These are phyloP conservation scores for Intellagama lesueurii DNA, from an alignment of 2,797 vertebrate species.

Conservation along the genomic window DNA sequence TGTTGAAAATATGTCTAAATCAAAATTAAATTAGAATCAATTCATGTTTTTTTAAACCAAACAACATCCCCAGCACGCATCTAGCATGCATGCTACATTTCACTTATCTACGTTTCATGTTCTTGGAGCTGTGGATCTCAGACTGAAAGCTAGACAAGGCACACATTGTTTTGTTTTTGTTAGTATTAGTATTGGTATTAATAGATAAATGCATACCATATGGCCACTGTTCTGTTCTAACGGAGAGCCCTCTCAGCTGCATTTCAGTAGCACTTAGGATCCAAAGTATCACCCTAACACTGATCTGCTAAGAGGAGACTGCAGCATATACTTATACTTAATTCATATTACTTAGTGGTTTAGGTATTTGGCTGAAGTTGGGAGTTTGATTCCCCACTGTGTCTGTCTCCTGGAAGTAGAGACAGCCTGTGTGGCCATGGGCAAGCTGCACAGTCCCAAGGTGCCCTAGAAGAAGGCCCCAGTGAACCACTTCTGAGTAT, in stretches of 20 bases:
- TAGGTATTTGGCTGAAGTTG: too few relatives aligned
- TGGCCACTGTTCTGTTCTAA: background rate
- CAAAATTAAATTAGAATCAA: too few relatives aligned
- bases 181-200: too few relatives aligned
- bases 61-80: background rate
- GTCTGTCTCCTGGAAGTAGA: too few relatives aligned
- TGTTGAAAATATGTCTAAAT: background rate
- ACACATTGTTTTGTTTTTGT: background rate
- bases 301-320: background rate
- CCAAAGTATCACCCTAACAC: background rate
- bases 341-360: background rate
- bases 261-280: background rate
- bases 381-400: too few relatives aligned
- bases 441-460: too few relatives aligned
- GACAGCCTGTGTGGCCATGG: too few relatives aligned
- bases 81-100: background rate
- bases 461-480: too few relatives aligned
- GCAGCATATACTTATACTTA: background rate
- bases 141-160: background rate
- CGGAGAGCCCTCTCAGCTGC: background rate
- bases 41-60: background rate
- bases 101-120: background rate
- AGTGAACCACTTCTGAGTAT: too few relatives aligned
- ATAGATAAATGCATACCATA: background rate
- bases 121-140: background rate